A percentile compares a stretch with the other conserved stretches of the same genome.
These are phyloP conservation scores for Sebastes trivittatus DNA, from an alignment of 2,797 vertebrate species.

Conservation along the genomic window DNA sequence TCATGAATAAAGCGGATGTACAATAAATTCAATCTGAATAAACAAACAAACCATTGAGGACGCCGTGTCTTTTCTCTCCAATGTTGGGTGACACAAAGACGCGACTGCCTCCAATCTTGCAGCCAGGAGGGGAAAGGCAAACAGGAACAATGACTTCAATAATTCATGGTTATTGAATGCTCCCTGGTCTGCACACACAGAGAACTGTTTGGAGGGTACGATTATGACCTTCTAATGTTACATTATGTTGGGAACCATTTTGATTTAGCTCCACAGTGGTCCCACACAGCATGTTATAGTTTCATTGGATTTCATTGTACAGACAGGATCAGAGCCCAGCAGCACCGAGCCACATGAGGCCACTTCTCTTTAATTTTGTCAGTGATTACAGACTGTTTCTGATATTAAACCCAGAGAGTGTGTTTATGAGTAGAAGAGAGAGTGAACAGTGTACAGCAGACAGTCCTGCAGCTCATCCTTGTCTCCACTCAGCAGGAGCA, in stretches of 20 bases:
- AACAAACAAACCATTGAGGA: background rate
- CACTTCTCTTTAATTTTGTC: slow-evolving; percentile 20
- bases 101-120: background rate
- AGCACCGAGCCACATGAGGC: slow-evolving; percentile 11
- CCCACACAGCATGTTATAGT: background rate
- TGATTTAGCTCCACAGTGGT: background rate
- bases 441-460: slow-evolving; percentile 6
- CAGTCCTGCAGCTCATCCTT: slow-evolving; percentile 47
- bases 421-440: slow-evolving; percentile 13
- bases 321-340: slow-evolving; percentile 2
- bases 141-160: slow-evolving; percentile 64
- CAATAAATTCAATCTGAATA: background rate
- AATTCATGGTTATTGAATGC: slow-evolving; percentile 72
- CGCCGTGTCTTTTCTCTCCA: background rate
- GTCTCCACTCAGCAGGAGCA: slow-evolving; percentile 58
- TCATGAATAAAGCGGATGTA: background rate
- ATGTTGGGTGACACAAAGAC: background rate
- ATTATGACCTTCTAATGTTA: slow-evolving; percentile 49
- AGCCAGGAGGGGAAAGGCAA: slow-evolving; percentile 22
- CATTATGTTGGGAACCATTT: slow-evolving; percentile 5
- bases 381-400: slow-evolving; percentile 21
- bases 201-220: slow-evolving; percentile 1
- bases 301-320: slow-evolving; percentile 11
- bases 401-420: slow-evolving; percentile 25
- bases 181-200: slow-evolving; percentile 9